A percentile compares a stretch with the other conserved stretches of the same genome.
Conservation (phyloP, 1,140 invertebrate genomes). For the Drosophila pectinifera region DNA sequence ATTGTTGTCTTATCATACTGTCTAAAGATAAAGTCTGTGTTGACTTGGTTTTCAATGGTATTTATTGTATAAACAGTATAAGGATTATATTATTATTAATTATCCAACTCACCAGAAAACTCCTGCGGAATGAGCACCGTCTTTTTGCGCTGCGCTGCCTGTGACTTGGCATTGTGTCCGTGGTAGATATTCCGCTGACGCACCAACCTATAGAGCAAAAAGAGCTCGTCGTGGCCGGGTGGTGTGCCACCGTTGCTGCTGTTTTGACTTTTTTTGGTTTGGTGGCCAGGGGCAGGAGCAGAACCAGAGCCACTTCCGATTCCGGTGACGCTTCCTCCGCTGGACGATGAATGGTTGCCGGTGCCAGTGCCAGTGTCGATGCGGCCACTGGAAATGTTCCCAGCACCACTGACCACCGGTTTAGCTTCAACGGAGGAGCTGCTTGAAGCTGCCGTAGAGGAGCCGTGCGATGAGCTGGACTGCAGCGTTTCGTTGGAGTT, state of each 20-base stretch:
- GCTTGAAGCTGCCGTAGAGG: conserved; percentile 74
- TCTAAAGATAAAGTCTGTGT: too few relatives aligned
- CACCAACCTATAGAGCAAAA: conserved; percentile 77
- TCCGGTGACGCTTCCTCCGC: conserved; percentile 51
- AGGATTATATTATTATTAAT: neutral
- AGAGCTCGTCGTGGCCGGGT: conserved; percentile 73
- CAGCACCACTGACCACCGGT: conserved; percentile 10
- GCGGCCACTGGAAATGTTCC: conserved; percentile 24
- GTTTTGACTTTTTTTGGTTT: conserved; percentile 30
- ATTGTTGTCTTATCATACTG: neutral
- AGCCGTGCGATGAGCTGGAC: conserved; percentile 82
- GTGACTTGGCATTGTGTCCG: conserved; percentile 78
- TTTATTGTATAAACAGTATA: neutral
- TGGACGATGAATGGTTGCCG: conserved; percentile 70
- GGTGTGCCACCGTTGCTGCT: conserved; percentile 38
- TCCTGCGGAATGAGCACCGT: conserved; percentile 83
- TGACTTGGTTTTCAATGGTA: too few relatives aligned
- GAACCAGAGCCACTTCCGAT: conserved; percentile 35
- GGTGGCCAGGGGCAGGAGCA: conserved; percentile 21
- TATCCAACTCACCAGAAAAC: conserved; percentile 76
- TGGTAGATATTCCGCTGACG: conserved; percentile 80
- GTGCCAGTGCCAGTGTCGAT: conserved; percentile 25
- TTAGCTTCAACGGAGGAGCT: conserved; percentile 66
- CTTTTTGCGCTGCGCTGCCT: conserved; percentile 77
- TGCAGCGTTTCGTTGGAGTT: conserved; percentile 80